Base-by-base conservation (phyloP, 2,113 vertebrate genomes). In the Helogale parvula region DNA sequence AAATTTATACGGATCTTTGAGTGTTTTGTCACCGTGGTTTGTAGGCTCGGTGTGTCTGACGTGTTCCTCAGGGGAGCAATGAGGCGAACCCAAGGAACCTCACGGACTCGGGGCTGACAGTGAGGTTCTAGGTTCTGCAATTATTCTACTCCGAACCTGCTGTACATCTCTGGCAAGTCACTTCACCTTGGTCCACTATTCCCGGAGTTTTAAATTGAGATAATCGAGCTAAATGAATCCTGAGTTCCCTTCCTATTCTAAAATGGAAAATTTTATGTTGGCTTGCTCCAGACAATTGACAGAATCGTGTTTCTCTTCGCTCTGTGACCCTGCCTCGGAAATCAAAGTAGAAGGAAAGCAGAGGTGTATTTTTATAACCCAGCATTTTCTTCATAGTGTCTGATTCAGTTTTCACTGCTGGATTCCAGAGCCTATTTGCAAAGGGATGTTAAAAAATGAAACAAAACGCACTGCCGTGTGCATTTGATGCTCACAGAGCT, bases 381-480 rank as follows among this genome's bases (percentile, higher is more conserved):
- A 23, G 29, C 54, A 66, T 90, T 97, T 97, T 89, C 88, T 82
- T 93, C 72, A 85, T 15, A 90, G n/a, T 33, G 5, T 50, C 33
- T 77, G 47, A 45, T 90, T 97, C 69, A 92, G 84, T 93, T 94
- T 79, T 91, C 80, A 57, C 27, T 54, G 72, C 45, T 97, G 45
- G 23, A 63, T 93, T 54, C 94, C 80, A 29, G 50, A 93, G 38
- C 4, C 84, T 88, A 13, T 96, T 93, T 94, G n/a, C n/a, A 96
- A 96, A 94, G 31, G 11, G 5, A 65, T 88, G 31, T 50, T 65
- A 57, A 72, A 74, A 89, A 90, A 81, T 63, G 57, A 92, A 93
- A 87, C 14, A 45, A 71, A 80, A 35, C 60, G 31, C 16, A 41
- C 16, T 57, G 15, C 63, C 15, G 54, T 63, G 29, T 74, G 7